phyloP scores from a whole-genome alignment of 1,140 invertebrate species.

The Atopsyche davidsoni region DNA sequence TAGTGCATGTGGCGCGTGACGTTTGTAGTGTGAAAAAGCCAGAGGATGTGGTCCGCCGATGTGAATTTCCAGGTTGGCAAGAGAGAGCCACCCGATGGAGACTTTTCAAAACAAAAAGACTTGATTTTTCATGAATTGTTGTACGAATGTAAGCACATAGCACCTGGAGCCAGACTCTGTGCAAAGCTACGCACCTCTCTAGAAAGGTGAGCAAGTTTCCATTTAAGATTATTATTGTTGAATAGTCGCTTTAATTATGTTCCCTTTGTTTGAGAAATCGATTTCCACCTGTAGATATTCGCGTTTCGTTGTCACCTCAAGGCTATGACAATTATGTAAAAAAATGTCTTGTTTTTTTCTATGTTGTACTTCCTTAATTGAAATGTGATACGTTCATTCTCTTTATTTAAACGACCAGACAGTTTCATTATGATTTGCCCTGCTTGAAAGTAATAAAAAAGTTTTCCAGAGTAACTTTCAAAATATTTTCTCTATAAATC shows the following conservation, averaged over 20 bases:
- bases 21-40: constrained; percentile 1
- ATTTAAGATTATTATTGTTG: too few species aligned
- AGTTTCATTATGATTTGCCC: too few species aligned
- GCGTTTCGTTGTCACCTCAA: too few species aligned
- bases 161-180: constrained; percentile 62
- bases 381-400: too few species aligned
- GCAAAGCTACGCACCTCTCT: constrained; percentile 57
- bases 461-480: background rate
- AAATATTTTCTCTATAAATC: too few species aligned
- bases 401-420: too few species aligned
- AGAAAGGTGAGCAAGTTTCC: constrained; percentile 49
- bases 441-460: background rate
- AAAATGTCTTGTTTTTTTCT: background rate
- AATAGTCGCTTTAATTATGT: too few species aligned
- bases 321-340: too few species aligned
- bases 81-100: constrained; percentile 7
- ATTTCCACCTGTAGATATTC: too few species aligned
- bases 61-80: constrained; percentile 9
- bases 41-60: constrained; percentile 13
- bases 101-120: constrained; percentile 49
- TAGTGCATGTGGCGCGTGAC: background rate
- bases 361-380: background rate
- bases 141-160: constrained; percentile 59
- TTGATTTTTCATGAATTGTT: constrained; percentile 60
- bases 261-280: too few species aligned